Percentiles rank a stretch among this genome's conserved stretches.
Evolutionary conservation across 2,888 invertebrate species (phyloP).

Genomic region (Epistrophella euchroma): DNA sequence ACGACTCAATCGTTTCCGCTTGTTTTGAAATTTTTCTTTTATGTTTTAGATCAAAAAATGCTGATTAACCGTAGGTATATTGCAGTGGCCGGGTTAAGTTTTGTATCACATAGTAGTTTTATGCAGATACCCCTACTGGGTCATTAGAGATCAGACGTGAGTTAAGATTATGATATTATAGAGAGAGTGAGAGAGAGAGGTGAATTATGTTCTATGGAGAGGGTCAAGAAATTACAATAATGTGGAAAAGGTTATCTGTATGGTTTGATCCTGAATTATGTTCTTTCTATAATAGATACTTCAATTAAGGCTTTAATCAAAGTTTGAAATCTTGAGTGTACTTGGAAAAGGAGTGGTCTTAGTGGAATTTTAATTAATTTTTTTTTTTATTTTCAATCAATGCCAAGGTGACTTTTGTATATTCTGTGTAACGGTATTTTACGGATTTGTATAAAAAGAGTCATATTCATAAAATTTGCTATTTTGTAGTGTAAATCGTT

Average conservation of each 20-base stretch:
- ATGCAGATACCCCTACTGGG: not conserved
- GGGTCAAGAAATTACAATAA: constrained; percentile 39
- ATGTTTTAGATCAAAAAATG: constrained; percentile 49
- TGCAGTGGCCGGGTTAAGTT: constrained; percentile 28
- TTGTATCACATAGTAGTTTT: constrained; percentile 11
- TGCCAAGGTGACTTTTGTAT: no score
- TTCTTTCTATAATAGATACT: constrained; percentile 36
- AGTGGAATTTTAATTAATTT: not conserved
- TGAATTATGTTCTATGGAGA: constrained; percentile 12
- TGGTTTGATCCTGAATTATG: constrained; percentile 24
- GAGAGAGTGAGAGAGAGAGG: not conserved
- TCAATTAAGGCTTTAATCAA: constrained; percentile 15
- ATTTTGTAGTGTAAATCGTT: no score
- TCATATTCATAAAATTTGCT: no score
- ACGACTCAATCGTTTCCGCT: constrained; percentile 76
- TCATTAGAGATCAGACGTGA: constrained; percentile 45
- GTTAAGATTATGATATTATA: constrained; percentile 20
- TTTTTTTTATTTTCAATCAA: not conserved
- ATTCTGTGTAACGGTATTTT: no score
- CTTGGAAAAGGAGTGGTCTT: constrained; percentile 9
- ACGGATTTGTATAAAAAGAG: no score
- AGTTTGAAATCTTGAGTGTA: constrained; percentile 3
- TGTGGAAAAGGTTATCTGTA: constrained; percentile 31
- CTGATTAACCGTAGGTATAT: constrained; percentile 39
- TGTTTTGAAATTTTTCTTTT: constrained; percentile 62